Base-by-base conservation (phyloP, 2,888 invertebrate genomes). In the Lithophane socia region DNA sequence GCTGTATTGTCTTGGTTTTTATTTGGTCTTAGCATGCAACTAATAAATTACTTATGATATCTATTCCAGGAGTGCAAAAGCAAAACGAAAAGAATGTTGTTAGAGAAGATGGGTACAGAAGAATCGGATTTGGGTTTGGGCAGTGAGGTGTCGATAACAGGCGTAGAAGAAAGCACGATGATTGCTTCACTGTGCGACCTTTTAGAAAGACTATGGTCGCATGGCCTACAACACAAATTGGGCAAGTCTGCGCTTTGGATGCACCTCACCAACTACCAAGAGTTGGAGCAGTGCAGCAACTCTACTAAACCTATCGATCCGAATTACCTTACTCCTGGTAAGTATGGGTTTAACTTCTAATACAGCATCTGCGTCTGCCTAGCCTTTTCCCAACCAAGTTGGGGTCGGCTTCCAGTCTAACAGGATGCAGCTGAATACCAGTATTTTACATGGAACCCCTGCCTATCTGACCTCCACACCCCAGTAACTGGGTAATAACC, bases 91-190 rank as follows among this genome's bases (percentile, higher is more conserved):
- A 97, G 99, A 86, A 99, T 99, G 99, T 97, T 99, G 56, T 98
- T 99, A n/a, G 99, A 99, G 92, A 99, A 99, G 97, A 98, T 99
- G 98, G 99, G 99, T 1, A 98, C 98, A 8, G 99, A 99, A 97
- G 99, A 99, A 16, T 98, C 99, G 2, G 99, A 99, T 69, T 95
- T 99, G 82, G 99, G 99, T 21, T 98, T 99, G 84, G 98, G 98
- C 61, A 98, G 98, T 64, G 99, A 99, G 91, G 97, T 97, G 3
- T 97, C 97, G 1, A 94, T 97, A 80, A 97, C 97, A 0, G 98
- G 98, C 67, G 98, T 99, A 0, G 99, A 99, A 95, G 99, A 99
- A 94, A 99, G 99, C 92, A 99, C 99, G 0, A 97, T 99, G 89
- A 99, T 99, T 64, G 99, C 99, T n/a, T 99, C 99, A 76, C 97